These are phyloP conservation scores for Pardosa pseudoannulata DNA, from an alignment of 2,888 invertebrate species.

Conservation along the genomic window DNA sequence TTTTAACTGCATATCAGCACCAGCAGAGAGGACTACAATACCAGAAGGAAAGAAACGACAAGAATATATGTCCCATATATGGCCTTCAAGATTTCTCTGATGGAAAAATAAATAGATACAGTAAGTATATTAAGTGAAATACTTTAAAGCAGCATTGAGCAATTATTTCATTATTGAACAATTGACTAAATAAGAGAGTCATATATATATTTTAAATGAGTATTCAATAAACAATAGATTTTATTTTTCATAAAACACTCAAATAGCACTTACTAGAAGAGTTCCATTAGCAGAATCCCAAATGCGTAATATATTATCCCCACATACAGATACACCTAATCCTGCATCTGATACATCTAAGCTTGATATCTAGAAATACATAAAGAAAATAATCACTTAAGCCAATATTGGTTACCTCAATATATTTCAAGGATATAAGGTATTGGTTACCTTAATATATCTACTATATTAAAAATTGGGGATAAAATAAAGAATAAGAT, in stretches of 20 bases:
- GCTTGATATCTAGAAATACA: constrained; percentile 80
- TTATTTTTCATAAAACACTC: neutral
- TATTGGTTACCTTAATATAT: too few species aligned
- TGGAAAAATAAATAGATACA: neutral
- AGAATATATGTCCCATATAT: constrained; percentile 83
- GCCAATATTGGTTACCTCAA: too few species aligned
- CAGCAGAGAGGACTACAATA: constrained; percentile 83
- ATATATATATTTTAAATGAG: neutral
- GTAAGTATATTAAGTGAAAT: neutral
- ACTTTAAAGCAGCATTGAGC: too few species aligned
- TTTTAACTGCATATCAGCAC: constrained; percentile 84
- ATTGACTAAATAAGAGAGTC: neutral
- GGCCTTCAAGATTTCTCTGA: constrained; percentile 80
- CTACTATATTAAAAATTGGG: too few species aligned
- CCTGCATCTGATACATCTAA: constrained; percentile 82
- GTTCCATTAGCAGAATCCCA: constrained; percentile 83
- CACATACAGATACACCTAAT: constrained; percentile 82
- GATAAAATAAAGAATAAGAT: too few species aligned
- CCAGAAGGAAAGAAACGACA: constrained; percentile 86
- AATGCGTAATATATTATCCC: constrained; percentile 81
- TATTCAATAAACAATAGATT: neutral
- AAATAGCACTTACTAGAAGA: constrained; percentile 79
- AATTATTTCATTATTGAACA: too few species aligned
- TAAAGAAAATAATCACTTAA: too few species aligned
- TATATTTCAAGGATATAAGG: too few species aligned